Percentiles rank a stretch among this genome's conserved stretches.
Conservation (phyloP, 2,797 vertebrate species). For the Potorous gilbertii region DNA sequence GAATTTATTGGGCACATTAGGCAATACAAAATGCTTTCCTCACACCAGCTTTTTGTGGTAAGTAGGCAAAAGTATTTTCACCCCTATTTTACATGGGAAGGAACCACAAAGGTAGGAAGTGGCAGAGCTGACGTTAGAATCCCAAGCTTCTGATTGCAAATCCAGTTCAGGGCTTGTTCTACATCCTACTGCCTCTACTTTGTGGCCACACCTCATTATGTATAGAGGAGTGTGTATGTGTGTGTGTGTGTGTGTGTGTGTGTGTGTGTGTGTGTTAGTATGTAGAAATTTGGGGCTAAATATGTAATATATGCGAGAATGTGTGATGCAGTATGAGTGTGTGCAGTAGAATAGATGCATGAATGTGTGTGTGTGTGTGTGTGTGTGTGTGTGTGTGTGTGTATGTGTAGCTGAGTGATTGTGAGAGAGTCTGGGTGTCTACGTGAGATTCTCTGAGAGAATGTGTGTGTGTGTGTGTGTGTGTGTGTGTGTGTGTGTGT, state of each 20-base stretch:
- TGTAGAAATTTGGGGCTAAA: too few species aligned
- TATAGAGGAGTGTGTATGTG: background rate
- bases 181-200: background rate
- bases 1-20: background rate
- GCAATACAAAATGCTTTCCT: background rate
- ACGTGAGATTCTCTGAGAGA: background rate
- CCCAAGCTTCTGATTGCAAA: background rate
- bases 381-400: background rate
- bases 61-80: background rate
- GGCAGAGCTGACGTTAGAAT: background rate
- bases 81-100: background rate
- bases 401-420: background rate
- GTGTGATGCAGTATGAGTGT: background rate
- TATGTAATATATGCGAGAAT: background rate
- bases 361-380: background rate
- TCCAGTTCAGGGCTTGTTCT: background rate
- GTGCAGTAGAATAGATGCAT: background rate
- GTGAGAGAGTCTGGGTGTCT: background rate
- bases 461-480: background rate
- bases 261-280: too few species aligned
- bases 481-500: constrained; percentile 24
- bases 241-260: background rate
- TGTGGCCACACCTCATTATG: background rate
- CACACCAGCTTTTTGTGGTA: background rate
- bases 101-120: background rate